Base-by-base conservation (phyloP, 2,888 invertebrate genomes). In the Oegoconia quadripuncta region DNA sequence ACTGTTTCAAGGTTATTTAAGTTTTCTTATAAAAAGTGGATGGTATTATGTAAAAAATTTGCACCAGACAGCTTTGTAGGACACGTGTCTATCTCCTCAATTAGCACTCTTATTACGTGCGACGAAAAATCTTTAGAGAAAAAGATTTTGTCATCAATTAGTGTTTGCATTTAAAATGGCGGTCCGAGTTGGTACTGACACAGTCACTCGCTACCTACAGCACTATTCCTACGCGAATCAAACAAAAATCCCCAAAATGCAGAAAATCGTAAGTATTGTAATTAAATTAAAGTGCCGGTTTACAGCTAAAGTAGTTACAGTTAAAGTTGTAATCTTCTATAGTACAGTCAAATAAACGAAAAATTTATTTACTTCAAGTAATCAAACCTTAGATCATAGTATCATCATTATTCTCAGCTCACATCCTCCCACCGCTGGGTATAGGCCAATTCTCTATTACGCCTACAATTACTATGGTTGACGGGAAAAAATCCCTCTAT, bases 221-320 rank as follows among this genome's bases (percentile, higher is more conserved):
- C 46, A 47, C 47, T 55, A 54, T 55, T 50, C 55, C 55, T 50
- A 51, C 46, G 48, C 35, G 42, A 43, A 48, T 51, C 35, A 49
- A 47, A 38, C 38, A 47, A 36, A 44, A 52, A 43, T 43, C 34
- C 42, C 45, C 56, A 74, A 68, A 61, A 81, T 81, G 81, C 70
- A 75, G 49, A 76, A 73, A 66, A 55, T 72, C 62, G 80, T 81
- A 50, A 75, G 81, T 77, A n/a, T n/a, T n/a, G n/a, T n/a, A n/a
- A n/a, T n/a, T n/a, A n/a, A n/a, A n/a, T n/a, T n/a, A n/a, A n/a
- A n/a, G n/a, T n/a, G n/a, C n/a, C n/a, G n/a, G n/a, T n/a, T n/a
- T n/a, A n/a, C n/a, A n/a, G n/a, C n/a, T n/a, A n/a, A n/a, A n/a
- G n/a, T n/a, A n/a, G n/a, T n/a, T n/a, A n/a, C n/a, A n/a, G n/a